Conservation (phyloP, 2,888 invertebrate species). For the Carabus problematicus region DNA sequence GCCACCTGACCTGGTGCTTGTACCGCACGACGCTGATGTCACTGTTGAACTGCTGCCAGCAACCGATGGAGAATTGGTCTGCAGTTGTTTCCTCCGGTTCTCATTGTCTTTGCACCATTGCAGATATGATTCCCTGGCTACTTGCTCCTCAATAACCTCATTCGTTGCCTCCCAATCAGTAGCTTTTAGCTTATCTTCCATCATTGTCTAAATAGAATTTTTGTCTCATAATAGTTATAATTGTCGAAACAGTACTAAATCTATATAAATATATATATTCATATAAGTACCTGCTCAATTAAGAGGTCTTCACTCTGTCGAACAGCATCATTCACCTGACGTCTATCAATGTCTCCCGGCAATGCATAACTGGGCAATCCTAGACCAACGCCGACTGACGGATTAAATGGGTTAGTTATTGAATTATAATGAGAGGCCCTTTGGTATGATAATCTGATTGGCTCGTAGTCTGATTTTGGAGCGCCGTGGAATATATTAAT, state of each 20-base stretch:
- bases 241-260: too few relatives aligned
- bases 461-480: slow-evolving; percentile 77
- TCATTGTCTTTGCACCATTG: slow-evolving; percentile 65
- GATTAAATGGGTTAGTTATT: slow-evolving; percentile 83
- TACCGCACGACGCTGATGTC: slow-evolving; percentile 52
- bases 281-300: slow-evolving; percentile 72
- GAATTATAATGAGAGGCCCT: slow-evolving; percentile 88
- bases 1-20: slow-evolving; percentile 29
- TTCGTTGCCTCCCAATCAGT: slow-evolving; percentile 93
- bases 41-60: slow-evolving; percentile 58
- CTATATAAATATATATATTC: too few relatives aligned
- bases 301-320: slow-evolving; percentile 79
- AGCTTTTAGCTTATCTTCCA: slow-evolving; percentile 86
- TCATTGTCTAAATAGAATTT: slow-evolving; percentile 72
- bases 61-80: slow-evolving; percentile 52
- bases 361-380: slow-evolving; percentile 79
- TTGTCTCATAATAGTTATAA: too few relatives aligned
- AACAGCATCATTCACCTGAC: slow-evolving; percentile 76
- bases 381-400: slow-evolving; percentile 81
- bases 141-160: slow-evolving; percentile 88
- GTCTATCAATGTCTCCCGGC: slow-evolving; percentile 75
- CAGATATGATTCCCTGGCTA: slow-evolving; percentile 83
- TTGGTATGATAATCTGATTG: slow-evolving; percentile 86
- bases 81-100: slow-evolving; percentile 54
- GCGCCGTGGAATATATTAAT: slow-evolving; percentile 86